Evolutionary conservation across 2,888 invertebrate species (phyloP).

Genomic region (Ophion ellenae): DNA sequence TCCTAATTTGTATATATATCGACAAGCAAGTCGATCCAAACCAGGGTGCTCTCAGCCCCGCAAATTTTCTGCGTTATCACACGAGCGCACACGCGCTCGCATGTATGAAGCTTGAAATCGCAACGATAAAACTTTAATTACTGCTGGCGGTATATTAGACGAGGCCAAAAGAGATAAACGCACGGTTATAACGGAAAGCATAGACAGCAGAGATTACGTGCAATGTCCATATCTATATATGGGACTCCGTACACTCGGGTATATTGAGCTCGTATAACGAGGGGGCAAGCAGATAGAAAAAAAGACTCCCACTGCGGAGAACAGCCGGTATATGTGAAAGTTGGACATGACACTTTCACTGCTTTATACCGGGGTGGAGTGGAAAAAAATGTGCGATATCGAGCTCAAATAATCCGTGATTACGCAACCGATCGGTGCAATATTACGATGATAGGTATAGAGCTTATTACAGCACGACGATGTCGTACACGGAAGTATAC

Average conservation of each 20-base stretch:
- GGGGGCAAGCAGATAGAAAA: background rate
- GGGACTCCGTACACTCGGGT: background rate
- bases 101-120: conserved; percentile 34
- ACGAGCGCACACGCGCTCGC: background rate
- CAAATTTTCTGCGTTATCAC: conserved; percentile 49
- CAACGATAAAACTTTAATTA: conserved; percentile 62
- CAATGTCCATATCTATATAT: background rate
- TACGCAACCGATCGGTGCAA: background rate
- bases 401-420: conserved; percentile 10
- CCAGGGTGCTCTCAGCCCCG: conserved; percentile 23
- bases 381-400: background rate
- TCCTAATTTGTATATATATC: background rate
- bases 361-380: background rate
- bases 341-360: conserved; percentile 2
- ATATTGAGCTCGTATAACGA: conserved; percentile 22
- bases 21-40: conserved; percentile 28
- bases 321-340: conserved; percentile 16
- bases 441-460: background rate
- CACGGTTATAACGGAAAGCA: conserved; percentile 37
- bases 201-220: conserved; percentile 2
- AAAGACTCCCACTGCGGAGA: background rate
- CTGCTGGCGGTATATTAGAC: conserved; percentile 55
- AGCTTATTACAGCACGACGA: background rate
- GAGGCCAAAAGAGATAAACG: conserved; percentile 55
- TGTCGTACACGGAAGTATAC: background rate